These are phyloP conservation scores for Halesus radiatus DNA, from an alignment of 1,140 invertebrate species.

Conservation along the genomic window DNA sequence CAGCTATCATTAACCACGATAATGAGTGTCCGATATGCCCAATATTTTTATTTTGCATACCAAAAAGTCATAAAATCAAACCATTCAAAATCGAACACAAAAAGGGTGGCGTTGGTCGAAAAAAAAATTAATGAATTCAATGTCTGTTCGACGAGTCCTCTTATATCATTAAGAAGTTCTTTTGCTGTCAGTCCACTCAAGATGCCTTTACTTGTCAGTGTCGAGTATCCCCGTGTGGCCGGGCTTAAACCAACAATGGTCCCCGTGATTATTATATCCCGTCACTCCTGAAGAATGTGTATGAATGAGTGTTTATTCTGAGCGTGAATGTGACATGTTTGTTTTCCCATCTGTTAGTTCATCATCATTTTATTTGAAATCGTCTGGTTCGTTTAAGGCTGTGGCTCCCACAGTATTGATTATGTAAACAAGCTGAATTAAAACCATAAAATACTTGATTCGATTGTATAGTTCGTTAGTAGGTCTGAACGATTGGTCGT, in stretches of 20 bases:
- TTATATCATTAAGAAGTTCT: slow-evolving; percentile 47
- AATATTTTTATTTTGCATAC: too few species aligned
- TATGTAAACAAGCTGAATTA: background rate
- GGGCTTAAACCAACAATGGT: slow-evolving; percentile 34
- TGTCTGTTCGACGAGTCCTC: slow-evolving; percentile 47
- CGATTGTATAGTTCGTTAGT: too few species aligned
- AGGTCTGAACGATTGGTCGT: too few species aligned
- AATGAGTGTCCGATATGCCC: too few species aligned
- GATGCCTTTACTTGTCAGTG: slow-evolving; percentile 46
- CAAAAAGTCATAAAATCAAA: too few species aligned
- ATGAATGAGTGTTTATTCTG: slow-evolving; percentile 46
- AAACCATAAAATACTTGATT: too few species aligned
- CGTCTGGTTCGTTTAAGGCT: background rate
- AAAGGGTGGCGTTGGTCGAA: background rate
- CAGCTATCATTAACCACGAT: too few species aligned
- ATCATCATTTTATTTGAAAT: slow-evolving; percentile 28
- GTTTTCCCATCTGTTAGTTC: slow-evolving; percentile 28
- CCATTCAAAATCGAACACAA: background rate
- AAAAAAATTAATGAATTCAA: slow-evolving; percentile 30
- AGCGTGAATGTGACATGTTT: slow-evolving; percentile 51
- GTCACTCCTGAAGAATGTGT: slow-evolving; percentile 48
- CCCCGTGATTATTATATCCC: slow-evolving; percentile 52
- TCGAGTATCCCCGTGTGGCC: too few species aligned
- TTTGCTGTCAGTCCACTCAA: slow-evolving; percentile 47
- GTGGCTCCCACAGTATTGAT: background rate